Conservation (phyloP, 2,797 vertebrate genomes). For the Odontamblyopus rebecca region DNA sequence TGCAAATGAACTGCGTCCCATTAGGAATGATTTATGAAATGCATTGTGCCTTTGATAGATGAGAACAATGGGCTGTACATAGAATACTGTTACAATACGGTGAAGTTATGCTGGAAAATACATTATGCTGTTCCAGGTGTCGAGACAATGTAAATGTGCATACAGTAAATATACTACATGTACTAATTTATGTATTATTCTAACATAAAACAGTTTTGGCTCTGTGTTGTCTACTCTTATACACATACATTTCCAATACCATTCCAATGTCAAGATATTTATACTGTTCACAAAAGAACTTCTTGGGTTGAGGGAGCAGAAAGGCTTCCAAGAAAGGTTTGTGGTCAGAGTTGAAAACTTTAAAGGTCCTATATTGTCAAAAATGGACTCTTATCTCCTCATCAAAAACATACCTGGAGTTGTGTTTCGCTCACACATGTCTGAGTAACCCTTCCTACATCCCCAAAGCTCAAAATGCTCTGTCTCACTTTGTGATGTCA, state of each 20-base stretch:
- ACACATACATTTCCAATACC: neutral
- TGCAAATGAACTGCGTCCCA: conserved; percentile 14
- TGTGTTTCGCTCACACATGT: too few relatives aligned
- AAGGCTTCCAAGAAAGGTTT: neutral
- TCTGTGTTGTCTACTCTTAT: too few relatives aligned
- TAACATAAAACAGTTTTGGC: neutral
- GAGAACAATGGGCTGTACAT: neutral
- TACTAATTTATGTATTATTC: neutral
- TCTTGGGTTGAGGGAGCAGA: neutral
- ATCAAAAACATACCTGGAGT: too few relatives aligned
- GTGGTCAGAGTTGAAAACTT: neutral
- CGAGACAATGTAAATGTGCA: neutral
- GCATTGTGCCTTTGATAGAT: conserved; percentile 10
- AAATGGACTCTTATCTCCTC: too few relatives aligned
- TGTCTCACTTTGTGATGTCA: too few relatives aligned
- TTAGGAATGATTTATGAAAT: conserved; percentile 31
- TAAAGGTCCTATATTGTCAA: too few relatives aligned
- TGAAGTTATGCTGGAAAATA: neutral
- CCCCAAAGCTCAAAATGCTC: too few relatives aligned
- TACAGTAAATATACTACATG: neutral
- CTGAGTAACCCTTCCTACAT: too few relatives aligned
- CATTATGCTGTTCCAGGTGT: neutral
- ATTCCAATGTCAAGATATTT: neutral
- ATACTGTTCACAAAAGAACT: neutral
- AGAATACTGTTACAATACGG: conserved; percentile 9